Evolutionary conservation across 2,888 invertebrate genomes (phyloP).

Genomic region (Mycalesis mineus): DNA sequence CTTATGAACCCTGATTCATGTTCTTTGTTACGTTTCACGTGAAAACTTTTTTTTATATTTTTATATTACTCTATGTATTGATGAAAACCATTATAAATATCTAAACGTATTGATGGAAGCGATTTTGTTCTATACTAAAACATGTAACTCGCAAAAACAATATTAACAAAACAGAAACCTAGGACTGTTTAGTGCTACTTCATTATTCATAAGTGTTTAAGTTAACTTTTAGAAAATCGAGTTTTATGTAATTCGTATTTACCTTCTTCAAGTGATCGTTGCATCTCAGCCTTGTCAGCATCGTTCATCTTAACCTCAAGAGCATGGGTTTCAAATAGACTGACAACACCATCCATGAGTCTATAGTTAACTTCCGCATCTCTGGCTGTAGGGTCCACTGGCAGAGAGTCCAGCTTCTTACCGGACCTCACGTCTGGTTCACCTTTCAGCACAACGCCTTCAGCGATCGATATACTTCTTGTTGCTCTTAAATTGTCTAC

Average conservation of each 20-base stretch:
- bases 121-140: too few relatives aligned
- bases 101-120: too few relatives aligned
- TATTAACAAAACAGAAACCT: too few relatives aligned
- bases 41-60: too few relatives aligned
- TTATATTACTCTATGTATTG: too few relatives aligned
- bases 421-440: slow-evolving; percentile 65
- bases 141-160: too few relatives aligned
- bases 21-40: too few relatives aligned
- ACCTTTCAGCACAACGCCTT: slow-evolving; percentile 80
- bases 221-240: too few relatives aligned
- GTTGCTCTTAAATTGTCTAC: slow-evolving; percentile 77
- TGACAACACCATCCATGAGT: slow-evolving; percentile 84
- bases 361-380: slow-evolving; percentile 85
- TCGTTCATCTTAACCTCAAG: slow-evolving; percentile 89
- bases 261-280: slow-evolving; percentile 91
- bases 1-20: too few relatives aligned
- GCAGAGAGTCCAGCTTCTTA: slow-evolving; percentile 82
- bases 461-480: slow-evolving; percentile 77
- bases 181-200: too few relatives aligned
- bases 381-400: slow-evolving; percentile 84
- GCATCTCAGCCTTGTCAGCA: slow-evolving; percentile 83
- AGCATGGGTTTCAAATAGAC: slow-evolving; percentile 87
- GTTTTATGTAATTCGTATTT: slow-evolving; percentile 42
- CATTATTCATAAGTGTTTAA: too few relatives aligned
- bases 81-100: too few relatives aligned